Evolutionary conservation across 1,140 invertebrate genomes (phyloP).

Genomic region (Drosophila lacteicornis): DNA sequence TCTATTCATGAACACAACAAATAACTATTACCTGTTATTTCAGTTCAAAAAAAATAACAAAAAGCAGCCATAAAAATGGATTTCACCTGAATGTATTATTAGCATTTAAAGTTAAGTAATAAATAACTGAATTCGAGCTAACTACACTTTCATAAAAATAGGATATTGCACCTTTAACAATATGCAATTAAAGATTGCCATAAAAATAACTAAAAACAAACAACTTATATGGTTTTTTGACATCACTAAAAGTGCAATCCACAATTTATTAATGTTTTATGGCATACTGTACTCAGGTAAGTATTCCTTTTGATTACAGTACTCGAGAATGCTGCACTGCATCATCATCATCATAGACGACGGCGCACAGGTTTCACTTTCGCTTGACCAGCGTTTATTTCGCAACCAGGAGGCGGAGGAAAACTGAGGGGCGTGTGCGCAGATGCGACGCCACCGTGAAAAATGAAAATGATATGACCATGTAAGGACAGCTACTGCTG

Average conservation of each 20-base stretch:
- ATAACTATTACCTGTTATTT: not conserved
- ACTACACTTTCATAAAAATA: not conserved
- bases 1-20: not conserved
- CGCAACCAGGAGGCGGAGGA: conserved; percentile 3
- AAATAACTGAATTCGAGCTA: not conserved
- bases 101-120: not conserved
- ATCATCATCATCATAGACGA: not conserved
- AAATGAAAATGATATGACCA: conserved; percentile 81
- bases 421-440: conserved; percentile 15
- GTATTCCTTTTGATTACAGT: conserved; percentile 13
- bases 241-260: not conserved
- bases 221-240: not conserved
- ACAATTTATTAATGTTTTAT: not conserved
- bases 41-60: conserved; percentile 3
- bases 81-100: not conserved
- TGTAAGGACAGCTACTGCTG: conserved; percentile 56
- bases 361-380: conserved; percentile 34
- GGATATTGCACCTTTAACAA: not conserved
- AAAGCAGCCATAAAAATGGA: not conserved
- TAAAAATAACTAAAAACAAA: not conserved
- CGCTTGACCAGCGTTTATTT: conserved; percentile 53
- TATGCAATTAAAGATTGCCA: not conserved
- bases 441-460: conserved; percentile 46
- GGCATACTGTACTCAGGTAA: not conserved
- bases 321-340: conserved; percentile 18